phyloP scores from a whole-genome alignment of 92 coral and sea anemone genomes.

The Epizoanthus ramosus region DNA sequence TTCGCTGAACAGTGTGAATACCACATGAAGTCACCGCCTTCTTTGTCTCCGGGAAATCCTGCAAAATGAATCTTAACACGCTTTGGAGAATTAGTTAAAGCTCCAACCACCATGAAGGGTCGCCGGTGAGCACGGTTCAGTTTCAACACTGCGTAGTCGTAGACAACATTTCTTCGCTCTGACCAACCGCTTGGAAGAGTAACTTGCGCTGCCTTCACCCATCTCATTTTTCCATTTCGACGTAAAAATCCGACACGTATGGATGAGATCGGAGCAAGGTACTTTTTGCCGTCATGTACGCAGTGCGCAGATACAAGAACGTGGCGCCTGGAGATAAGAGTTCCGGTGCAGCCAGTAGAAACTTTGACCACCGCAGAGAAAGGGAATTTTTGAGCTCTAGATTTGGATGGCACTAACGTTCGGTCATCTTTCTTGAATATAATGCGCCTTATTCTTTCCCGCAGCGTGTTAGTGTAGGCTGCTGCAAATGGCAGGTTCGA shows the following conservation, averaged over 20 bases:
- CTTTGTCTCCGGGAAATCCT: constrained; percentile 87
- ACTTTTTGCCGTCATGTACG: constrained; percentile 75
- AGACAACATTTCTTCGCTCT: constrained; percentile 21
- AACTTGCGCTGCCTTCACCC: constrained; percentile 54
- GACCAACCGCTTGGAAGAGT: constrained; percentile 61
- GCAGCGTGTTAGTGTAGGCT: background rate
- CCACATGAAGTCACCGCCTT: constrained; percentile 60
- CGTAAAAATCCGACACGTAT: constrained; percentile 76
- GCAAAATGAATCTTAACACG: constrained; percentile 61
- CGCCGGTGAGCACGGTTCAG: constrained; percentile 56
- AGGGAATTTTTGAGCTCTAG: constrained; percentile 68
- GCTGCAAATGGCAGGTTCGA: background rate
- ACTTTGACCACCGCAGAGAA: constrained; percentile 82
- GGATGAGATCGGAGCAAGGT: constrained; percentile 43
- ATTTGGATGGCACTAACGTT: background rate
- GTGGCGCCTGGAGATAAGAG: constrained; percentile 74
- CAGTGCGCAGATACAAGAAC: constrained; percentile 96
- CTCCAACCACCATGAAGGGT: constrained; percentile 58
- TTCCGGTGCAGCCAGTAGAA: constrained; percentile 86
- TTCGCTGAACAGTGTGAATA: constrained; percentile 63
- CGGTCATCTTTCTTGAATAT: constrained; percentile 20
- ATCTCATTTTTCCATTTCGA: constrained; percentile 54
- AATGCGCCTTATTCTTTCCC: background rate
- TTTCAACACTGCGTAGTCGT: constrained; percentile 75
- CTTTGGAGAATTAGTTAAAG: constrained; percentile 1